Percentiles rank a stretch among this genome's conserved stretches.
Evolutionary conservation across 2,797 vertebrate genomes (phyloP).

Genomic region (Amblyraja radiata): DNA sequence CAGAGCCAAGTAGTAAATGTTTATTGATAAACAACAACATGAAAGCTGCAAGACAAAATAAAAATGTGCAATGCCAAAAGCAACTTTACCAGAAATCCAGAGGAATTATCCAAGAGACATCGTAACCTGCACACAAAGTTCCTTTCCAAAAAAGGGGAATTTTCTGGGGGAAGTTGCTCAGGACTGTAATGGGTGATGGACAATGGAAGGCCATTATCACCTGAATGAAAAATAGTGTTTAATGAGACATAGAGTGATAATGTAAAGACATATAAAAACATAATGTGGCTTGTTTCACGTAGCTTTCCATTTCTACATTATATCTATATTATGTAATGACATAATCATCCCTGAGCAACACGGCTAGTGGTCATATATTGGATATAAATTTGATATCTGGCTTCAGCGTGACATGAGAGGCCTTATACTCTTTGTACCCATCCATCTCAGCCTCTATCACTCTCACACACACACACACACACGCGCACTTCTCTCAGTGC

Average conservation of each 20-base stretch:
- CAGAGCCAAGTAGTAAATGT: no score
- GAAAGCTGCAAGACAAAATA: neutral
- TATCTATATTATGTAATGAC: neutral
- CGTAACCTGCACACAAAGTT: conserved; percentile 70
- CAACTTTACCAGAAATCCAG: conserved; percentile 67
- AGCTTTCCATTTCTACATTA: no score
- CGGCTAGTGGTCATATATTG: no score
- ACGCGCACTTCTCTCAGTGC: no score
- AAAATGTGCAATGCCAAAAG: neutral
- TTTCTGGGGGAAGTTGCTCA: conserved; percentile 68
- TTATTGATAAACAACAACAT: neutral
- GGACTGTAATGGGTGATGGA: conserved; percentile 55
- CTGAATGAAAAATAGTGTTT: conserved; percentile 44
- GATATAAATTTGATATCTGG: no score
- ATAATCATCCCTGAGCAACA: neutral
- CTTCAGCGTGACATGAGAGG: no score
- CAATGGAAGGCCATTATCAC: conserved; percentile 53
- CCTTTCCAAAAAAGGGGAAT: conserved; percentile 69
- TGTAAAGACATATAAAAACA: neutral
- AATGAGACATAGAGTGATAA: neutral
- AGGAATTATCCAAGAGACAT: conserved; percentile 71
- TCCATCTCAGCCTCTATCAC: no score
- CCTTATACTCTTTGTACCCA: no score
- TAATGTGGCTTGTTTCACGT: neutral
- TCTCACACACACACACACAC: no score